Base-by-base conservation (phyloP, 2,888 invertebrate species). In the Emmelina monodactyla region DNA sequence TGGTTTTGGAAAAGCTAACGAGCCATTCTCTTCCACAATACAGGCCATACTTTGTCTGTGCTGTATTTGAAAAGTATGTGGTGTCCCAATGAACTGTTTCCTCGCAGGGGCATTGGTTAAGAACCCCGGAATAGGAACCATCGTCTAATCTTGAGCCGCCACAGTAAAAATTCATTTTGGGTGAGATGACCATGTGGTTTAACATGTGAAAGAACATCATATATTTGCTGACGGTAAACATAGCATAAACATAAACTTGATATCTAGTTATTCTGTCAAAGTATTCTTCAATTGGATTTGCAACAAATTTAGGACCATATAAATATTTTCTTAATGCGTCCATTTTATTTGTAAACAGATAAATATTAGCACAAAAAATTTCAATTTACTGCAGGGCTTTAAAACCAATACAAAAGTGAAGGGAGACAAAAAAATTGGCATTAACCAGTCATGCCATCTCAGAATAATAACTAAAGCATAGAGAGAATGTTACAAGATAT, bases 131-230 rank as follows among this genome's bases (percentile, higher is more conserved):
- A n/a, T n/a, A n/a, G n/a, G n/a, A n/a, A n/a, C n/a, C n/a, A n/a
- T n/a, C n/a, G n/a, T n/a, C n/a, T n/a, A n/a, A n/a, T n/a, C n/a
- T n/a, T 1, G 15, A 34, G 13, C 22, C 38, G 22, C 40, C 40
- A 36, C 73, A 75, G 12, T 42, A 41, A 28, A 47, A 72, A 3
- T 56, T 46, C 51, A 71, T 62, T 0, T 67, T 67, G 3, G 72
- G 75, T 0, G 67, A 55, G 0, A 72, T 37, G 22, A 73, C 71
- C 38, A 75, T 50, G 3, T 72, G 34, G 39, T 55, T 68, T 1
- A 73, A 39, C 0, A 70, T 45, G 36, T 73, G 73, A 73, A 72
- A 73, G 16, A 62, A 62, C 16, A 62, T 33, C 2, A 67, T 66
- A 10, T 62, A 30, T 38, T 70, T 66, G 16, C 59, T 52, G 0